Base-by-base conservation (phyloP, 1,140 invertebrate genomes). In the Microplitis mediator region DNA sequence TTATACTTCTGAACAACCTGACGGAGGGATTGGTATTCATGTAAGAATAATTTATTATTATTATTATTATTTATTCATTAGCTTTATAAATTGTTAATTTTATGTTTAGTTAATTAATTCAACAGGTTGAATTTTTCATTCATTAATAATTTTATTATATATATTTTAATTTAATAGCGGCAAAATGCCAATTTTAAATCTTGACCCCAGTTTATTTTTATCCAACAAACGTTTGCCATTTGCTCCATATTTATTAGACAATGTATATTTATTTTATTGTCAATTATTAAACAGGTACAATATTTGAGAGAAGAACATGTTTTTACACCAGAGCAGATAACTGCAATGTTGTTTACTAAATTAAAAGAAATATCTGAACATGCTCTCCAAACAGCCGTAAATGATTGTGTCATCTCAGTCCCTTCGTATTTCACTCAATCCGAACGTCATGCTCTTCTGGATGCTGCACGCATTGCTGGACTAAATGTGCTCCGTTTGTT, bases 341-440 rank as follows among this genome's bases (percentile, higher is more conserved):
- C 95, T 32, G 97, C 95, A 11, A 99, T 99, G 95, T 88, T 99
- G 14, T 93, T 99, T 74, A 98, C 97, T 50, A 99, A 99, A 87
- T 88, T 99, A 60, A 99, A 98, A 85, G 94, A 97, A 79, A 95
- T 92, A 68, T 95, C 97, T 13, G 93, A 96, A 77, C 89, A 84
- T 71, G 94, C 93, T n/a, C 86, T 98, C 64, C 93, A 95, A 81
- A 95, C 94, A 16, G 95, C 96, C 84, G 93, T 98, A 16, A 96
- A 97, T 81, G 98, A 99, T 87, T 98, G 97, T 88, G 98, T 99
- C 4, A 95, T 99, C 77, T 96, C 96, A 69, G 97, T 98, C 73
- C 98, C 98, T 58, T 93, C 93, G 60, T 99, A 94, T 87, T 99
- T 93, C 80, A 98, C 96, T 14, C 98, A 99, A 88, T 90, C 92